Percentiles rank a stretch among this genome's conserved stretches.
Evolutionary conservation across 2,888 invertebrate genomes (phyloP).

Genomic region (Tetheella fluctuosa): DNA sequence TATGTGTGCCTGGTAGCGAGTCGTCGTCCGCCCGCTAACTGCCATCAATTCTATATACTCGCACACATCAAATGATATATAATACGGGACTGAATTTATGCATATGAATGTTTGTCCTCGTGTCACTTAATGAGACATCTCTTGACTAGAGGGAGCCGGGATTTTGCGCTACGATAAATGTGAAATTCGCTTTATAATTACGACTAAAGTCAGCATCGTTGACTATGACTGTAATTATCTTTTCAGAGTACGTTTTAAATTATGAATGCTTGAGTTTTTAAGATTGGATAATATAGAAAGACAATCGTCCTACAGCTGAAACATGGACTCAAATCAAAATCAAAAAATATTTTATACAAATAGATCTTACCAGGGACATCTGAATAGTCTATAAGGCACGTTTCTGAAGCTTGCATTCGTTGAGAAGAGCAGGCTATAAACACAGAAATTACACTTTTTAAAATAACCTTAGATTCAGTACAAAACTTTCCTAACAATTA

Average conservation of each 20-base stretch:
- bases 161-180: slow-evolving; percentile 27
- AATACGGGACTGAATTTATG: slow-evolving; percentile 42
- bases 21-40: slow-evolving; percentile 19
- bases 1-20: slow-evolving; percentile 20
- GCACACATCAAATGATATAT: slow-evolving; percentile 43
- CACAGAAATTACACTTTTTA: too few relatives aligned
- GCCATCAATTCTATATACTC: slow-evolving; percentile 21
- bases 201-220: background rate
- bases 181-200: slow-evolving; percentile 5
- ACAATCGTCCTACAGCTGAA: background rate
- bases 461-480: too few relatives aligned
- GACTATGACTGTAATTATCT: background rate
- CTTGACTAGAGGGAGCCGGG: slow-evolving; percentile 17
- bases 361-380: too few relatives aligned
- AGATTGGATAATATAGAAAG: background rate
- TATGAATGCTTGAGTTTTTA: background rate
- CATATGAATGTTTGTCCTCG: slow-evolving; percentile 32
- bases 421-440: too few relatives aligned
- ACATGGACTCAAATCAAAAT: background rate
- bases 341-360: too few relatives aligned
- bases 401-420: too few relatives aligned
- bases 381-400: too few relatives aligned
- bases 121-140: slow-evolving; percentile 30
- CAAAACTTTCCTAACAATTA: too few relatives aligned
- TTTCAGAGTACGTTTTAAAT: background rate